Evolutionary conservation across 2,113 vertebrate species (phyloP), one percentile per base, ranked within the genome.

Genomic region (Ciconia boyciana): DNA sequence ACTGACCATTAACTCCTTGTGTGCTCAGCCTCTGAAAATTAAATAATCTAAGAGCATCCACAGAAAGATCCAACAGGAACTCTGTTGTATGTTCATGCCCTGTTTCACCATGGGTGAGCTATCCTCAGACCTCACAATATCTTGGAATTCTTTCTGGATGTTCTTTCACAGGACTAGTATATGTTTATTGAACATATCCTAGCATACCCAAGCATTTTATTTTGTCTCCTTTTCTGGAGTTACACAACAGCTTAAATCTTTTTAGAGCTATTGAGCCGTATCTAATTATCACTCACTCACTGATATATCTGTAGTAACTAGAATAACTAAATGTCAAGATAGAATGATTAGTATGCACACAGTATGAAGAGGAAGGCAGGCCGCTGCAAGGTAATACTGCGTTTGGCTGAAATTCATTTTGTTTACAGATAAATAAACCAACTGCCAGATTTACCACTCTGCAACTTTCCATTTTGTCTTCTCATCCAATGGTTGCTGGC

Each of bases 381-480:
- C 32, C 7, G 2, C 54, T 68, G 61, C 44, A 87, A 94, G 84
- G 62, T 51, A 94, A 91, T 71, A 12, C n/a, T n/a, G 16, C 14
- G 34, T 88, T 92, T 91, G 81, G 52, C 49, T 87, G 68, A 87
- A 93, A 87, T 78, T 91, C 16, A 32, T 87, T 92, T 69, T 69
- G 21, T 93, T 95, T 92, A 89, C 39, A 87, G 82, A 79, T 49
- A 91, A 91, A 83, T 80, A 90, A 96, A 58, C 55, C 60, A 72
- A 80, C 26, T 57, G 78, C 66, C 87, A 90, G 65, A 87, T 77
- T 79, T 85, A 61, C 46, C 54, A 93, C 24, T 85, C 57, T 60
- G n/a, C 26, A 83, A 28, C 66, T 86, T 82, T 39, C 65, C 17
- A 31, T 79, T 94, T 69, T 74, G 52, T 22, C 60, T 86, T 86